Percentiles rank a stretch among this genome's conserved stretches.
Evolutionary conservation across 1,140 invertebrate species (phyloP).

Genomic region (Hyphantria cunea): DNA sequence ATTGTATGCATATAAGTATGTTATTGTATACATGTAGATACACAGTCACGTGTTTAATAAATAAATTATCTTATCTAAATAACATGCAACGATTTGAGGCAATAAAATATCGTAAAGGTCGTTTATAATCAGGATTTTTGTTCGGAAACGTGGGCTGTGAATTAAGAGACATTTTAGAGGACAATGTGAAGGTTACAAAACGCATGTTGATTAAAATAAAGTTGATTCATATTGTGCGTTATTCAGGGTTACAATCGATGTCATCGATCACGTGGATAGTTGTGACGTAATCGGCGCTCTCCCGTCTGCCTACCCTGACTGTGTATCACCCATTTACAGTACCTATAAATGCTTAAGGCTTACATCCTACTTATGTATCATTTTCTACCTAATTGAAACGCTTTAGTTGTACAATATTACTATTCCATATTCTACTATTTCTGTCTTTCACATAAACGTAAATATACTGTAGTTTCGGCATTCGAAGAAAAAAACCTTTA

Average conservation of each 20-base stretch:
- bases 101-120: conserved; percentile 20
- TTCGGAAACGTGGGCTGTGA: conserved; percentile 1
- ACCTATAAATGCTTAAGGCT: neutral
- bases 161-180: conserved; percentile 15
- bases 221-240: conserved; percentile 17
- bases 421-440: no score
- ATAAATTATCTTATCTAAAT: conserved; percentile 16
- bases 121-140: conserved; percentile 5
- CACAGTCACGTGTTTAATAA: conserved; percentile 12
- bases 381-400: neutral
- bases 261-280: conserved; percentile 17
- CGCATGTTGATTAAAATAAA: conserved; percentile 18
- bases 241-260: conserved; percentile 13
- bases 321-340: neutral
- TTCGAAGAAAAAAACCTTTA: no score
- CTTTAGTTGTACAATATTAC: no score
- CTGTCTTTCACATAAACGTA: no score
- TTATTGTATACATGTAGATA: conserved; percentile 5
- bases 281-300: conserved; percentile 11
- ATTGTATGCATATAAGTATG: conserved; percentile 14
- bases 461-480: no score
- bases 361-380: neutral
- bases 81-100: conserved; percentile 12
- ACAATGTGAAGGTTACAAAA: conserved; percentile 23
- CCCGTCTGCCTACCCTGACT: neutral